Conservation (phyloP, 2,797 vertebrate species). For the Mormyrops attenuatus region DNA sequence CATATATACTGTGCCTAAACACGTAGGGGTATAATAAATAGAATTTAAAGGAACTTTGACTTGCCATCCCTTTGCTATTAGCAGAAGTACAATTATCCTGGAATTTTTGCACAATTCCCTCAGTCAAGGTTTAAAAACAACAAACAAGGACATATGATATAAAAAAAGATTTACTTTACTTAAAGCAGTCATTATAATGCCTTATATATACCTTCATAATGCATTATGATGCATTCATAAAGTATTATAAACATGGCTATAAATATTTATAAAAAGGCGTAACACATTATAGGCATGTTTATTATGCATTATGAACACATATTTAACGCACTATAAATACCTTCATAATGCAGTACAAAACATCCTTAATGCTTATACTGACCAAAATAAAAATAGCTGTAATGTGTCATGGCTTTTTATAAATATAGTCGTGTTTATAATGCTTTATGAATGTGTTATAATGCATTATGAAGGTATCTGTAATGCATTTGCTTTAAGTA, state of each 20-base stretch:
- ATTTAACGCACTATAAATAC: background rate
- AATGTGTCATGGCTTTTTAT: background rate
- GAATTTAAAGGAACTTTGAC: background rate
- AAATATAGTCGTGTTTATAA: background rate
- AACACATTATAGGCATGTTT: too few species aligned
- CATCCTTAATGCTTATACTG: background rate
- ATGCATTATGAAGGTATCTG: background rate
- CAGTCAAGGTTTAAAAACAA: background rate
- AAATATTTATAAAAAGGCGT: background rate
- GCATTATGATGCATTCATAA: background rate
- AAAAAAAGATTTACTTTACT: background rate
- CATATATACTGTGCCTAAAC: background rate
- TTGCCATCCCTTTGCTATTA: background rate
- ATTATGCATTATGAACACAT: too few species aligned
- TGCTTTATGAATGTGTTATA: background rate
- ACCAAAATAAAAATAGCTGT: background rate
- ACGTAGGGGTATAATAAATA: background rate
- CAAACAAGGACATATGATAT: background rate
- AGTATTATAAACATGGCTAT: background rate
- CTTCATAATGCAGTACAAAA: background rate
- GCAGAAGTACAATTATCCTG: background rate
- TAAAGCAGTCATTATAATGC: background rate
- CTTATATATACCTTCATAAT: background rate
- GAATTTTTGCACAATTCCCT: background rate
- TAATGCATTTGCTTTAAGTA: background rate